Evolutionary conservation across 2,888 invertebrate species (phyloP), one percentile per base, ranked within the genome.

Genomic region (Synergus umbraculus): DNA sequence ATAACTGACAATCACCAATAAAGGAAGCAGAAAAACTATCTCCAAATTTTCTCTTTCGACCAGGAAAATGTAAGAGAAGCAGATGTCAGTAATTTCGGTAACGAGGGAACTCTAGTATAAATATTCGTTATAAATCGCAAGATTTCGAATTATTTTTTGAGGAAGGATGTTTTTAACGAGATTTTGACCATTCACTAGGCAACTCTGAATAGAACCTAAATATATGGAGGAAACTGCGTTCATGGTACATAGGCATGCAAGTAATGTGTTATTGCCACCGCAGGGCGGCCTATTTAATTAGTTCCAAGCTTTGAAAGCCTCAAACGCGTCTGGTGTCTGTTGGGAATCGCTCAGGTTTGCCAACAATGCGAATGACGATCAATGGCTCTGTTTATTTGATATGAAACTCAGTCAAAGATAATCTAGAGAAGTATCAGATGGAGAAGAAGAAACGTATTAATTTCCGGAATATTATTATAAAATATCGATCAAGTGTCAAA

Each of bases 261-360:
- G 78, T 78, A 82, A 83, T 82, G 82, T 84, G 80, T 86, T 82
- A 86, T 85, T 85, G 81, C 84, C 79, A 79, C 81, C 84, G 81
- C 82, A 82, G 78, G 82, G 84, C 84, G 81, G 85, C 82, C 85
- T 83, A 83, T 84, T 84, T 86, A 86, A 86, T 86, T 86, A 86
- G 86, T 86, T 83, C 83, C 83, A 84, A 81, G 83, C 84, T 86
- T 82, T 83, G 85, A 79, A 64, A 76, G 66, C 73, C 46, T n/a
- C 29, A 73, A 73, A 73, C 37, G 73, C 49, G 37, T 49, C 73
- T 54, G 29, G 49, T 73, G 73, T 54, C 73, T 49, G 49, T 54
- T 29, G 54, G 49, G 54, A 73, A 73, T 73, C 73, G 73, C n/a
- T 49, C 73, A 73, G 49, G n/a, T 49, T 49, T 54, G 54, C 73